phyloP scores from a whole-genome alignment of 23 tunicate genomes.

The Halocynthia roretzi region DNA sequence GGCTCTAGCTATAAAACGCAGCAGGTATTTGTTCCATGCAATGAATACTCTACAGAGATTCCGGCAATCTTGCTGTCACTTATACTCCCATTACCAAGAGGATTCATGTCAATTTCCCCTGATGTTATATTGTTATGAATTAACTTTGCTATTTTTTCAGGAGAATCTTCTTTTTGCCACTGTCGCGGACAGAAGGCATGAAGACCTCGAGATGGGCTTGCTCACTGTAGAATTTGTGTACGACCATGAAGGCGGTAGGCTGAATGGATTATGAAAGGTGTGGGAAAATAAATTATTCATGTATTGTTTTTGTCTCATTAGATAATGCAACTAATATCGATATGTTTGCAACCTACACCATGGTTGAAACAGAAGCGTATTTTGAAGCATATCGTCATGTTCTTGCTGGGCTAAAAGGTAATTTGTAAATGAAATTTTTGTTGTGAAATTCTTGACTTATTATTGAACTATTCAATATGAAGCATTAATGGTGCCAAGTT shows the following conservation, averaged over 20 bases:
- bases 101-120: background rate
- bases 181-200: slow-evolving; percentile 38
- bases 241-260: background rate
- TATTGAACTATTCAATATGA: too few species aligned
- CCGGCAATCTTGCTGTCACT: too few species aligned
- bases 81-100: too few species aligned
- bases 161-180: slow-evolving; percentile 56
- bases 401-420: slow-evolving; percentile 71
- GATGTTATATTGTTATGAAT: background rate
- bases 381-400: slow-evolving; percentile 93
- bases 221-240: slow-evolving; percentile 56
- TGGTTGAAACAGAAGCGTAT: slow-evolving; percentile 95
- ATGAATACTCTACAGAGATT: too few species aligned
- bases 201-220: slow-evolving; percentile 36
- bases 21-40: too few species aligned
- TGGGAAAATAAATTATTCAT: background rate
- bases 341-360: slow-evolving; percentile 62
- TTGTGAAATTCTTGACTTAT: background rate
- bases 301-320: background rate
- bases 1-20: too few species aligned
- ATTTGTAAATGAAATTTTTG: background rate
- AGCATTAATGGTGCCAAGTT: too few species aligned
- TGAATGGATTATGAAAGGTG: background rate
- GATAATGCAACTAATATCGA: slow-evolving; percentile 15
- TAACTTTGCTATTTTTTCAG: slow-evolving; percentile 12